Evolutionary conservation across 2,113 vertebrate species (phyloP), one percentile per base, ranked within the genome.

Genomic region (Neodontobutis hainanensis): DNA sequence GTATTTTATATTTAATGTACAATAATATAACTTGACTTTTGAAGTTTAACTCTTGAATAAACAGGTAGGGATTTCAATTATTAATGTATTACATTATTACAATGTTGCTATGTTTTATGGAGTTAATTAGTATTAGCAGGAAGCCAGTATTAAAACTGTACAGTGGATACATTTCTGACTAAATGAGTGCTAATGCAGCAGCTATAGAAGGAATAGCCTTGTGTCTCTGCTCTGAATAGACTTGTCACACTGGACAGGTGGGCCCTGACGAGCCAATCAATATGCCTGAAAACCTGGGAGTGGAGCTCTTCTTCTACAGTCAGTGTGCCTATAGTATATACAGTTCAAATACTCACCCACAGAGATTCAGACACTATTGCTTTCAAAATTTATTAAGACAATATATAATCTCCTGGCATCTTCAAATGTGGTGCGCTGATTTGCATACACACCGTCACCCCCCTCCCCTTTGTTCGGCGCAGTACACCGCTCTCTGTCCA

Each of bases 401-500:
- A 58, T 68, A 49, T 47, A 38, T 68, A 52, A 68, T 35, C 58
- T 63, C 36, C 65, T 38, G 15, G 47, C n/a, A 51, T 63, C n/a
- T 62, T 61, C 55, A 40, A 2, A 45, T 53, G 63, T 57, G 44
- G 15, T 4, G 12, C 12, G 48, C 48, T 44, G 59, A 52, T 45
- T 34, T n/a, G 45, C 63, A 48, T 59, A 44, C 42, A 68, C 63
- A 43, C 11, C 0, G 45, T 47, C 49, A 19, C 44, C 35, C 11
- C 56, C 19, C n/a, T n/a, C n/a, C 45, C 49, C 73, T 86, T 82
- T 80, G 71, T 78, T 83, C 66, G 32, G 16, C 62, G 75, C 36
- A 55, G 75, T 45, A 59, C 44, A 75, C 61, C 40, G 63, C 40
- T 75, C 58, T 67, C 60, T 70, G 78, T 80, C 81, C 86, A 78